Evolutionary conservation across 2,888 invertebrate species (phyloP).

Genomic region (Leuctra nigra): DNA sequence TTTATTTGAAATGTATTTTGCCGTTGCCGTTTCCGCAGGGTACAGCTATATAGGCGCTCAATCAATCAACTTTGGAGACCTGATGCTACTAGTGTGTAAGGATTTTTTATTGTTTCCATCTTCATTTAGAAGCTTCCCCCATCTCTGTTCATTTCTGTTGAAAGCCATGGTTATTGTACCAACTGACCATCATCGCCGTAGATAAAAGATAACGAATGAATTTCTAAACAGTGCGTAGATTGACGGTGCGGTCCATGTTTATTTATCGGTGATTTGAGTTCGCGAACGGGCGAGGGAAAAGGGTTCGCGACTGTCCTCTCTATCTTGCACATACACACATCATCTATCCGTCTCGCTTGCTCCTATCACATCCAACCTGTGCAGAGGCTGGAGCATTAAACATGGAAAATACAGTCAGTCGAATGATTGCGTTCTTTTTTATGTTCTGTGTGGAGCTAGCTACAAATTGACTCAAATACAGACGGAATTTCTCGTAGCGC

Average conservation of each 20-base stretch:
- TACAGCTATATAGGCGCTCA: too few species aligned
- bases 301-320: background rate
- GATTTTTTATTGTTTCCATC: too few species aligned
- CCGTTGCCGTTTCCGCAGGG: too few species aligned
- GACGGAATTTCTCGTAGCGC: background rate
- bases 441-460: too few species aligned
- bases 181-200: background rate
- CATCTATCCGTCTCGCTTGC: too few species aligned
- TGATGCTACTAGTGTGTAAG: too few species aligned
- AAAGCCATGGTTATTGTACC: background rate
- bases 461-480: constrained; percentile 11
- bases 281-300: too few species aligned
- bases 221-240: background rate
- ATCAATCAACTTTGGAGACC: too few species aligned
- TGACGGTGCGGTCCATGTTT: background rate
- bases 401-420: constrained; percentile 1
- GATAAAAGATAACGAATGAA: constrained; percentile 5
- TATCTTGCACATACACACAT: background rate
- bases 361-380: too few species aligned
- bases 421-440: constrained; percentile 4
- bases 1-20: too few species aligned
- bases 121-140: too few species aligned
- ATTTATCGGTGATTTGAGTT: constrained; percentile 8
- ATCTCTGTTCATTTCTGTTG: background rate
- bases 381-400: too few species aligned